Evolutionary conservation across 64 coral and sea anemone species (phyloP).

Genomic region (Montipora efflorescens): DNA sequence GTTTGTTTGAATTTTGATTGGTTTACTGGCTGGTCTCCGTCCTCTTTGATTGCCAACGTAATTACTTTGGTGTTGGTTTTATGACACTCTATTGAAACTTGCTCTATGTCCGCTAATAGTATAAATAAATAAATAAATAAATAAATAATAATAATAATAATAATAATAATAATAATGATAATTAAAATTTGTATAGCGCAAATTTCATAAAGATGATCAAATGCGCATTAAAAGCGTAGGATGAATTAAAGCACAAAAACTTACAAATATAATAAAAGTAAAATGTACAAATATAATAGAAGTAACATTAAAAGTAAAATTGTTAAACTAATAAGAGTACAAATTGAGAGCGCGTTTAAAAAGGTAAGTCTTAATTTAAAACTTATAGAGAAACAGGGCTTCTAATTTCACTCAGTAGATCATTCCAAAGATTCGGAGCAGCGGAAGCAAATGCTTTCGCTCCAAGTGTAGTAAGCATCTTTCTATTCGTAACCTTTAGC

Average conservation of each 20-base stretch:
- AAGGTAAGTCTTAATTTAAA: no score
- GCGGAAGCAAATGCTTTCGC: neutral
- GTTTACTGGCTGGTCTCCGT: no score
- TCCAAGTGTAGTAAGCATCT: neutral
- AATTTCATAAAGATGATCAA: neutral
- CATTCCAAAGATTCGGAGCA: neutral
- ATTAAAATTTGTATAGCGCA: neutral
- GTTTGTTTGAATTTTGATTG: no score
- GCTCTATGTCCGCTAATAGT: no score
- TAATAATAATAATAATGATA: neutral
- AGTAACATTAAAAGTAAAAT: neutral
- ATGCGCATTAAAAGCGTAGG: neutral
- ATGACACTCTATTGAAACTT: no score
- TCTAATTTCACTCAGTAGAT: neutral
- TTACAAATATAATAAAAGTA: neutral
- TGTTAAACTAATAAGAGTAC: neutral
- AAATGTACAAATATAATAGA: neutral
- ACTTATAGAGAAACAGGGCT: neutral
- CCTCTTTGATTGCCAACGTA: no score
- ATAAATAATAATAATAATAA: no score
- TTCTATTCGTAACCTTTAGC: no score
- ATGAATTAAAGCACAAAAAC: neutral
- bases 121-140: no score
- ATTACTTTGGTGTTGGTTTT: no score
- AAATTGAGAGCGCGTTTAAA: neutral